Evolutionary conservation across 1,140 invertebrate species (phyloP), one percentile per base, ranked within the genome.

Genomic region (Bombus cullumanus): DNA sequence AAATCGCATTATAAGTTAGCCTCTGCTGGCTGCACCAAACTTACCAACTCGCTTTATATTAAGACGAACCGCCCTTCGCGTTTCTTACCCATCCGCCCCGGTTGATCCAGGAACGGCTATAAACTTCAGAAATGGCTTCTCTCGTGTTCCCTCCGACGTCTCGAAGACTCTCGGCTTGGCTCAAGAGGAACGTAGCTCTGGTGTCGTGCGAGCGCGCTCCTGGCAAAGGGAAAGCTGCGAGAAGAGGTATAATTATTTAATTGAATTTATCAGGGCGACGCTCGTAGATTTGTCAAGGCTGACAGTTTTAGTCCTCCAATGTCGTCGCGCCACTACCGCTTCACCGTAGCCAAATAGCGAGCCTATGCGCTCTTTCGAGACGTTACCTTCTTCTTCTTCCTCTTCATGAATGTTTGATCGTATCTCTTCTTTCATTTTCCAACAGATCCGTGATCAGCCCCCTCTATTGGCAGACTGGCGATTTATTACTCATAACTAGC

Each of bases 1-100:
- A 95, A 95, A 95, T 95, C 94, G 92, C 94, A 95, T 95, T 95
- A 95, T 95, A 95, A 95, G 93, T 95, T 95, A 94, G 92, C 92
- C 92, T 93, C 92, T 93, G 91, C 92, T 92, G 92, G 91, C 92
- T 92, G 91, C 91, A 91, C 91, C 89, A 92, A 92, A 94, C 92
- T 94, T 93, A 92, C 92, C 91, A 93, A 92, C 91, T 94, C 91
- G 92, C 91, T 93, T 94, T 95, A 94, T 94, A 95, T 95, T 94
- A 95, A 95, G 94, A 95, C 93, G 92, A 92, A 95, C 92, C 90
- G 93, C 91, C 91, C 90, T 88, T 78, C 75, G 68, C 77, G 79
- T 90, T 89, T 84, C 83, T 84, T 79, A 79, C 83, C 82, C 79
- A 64, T 37, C 34, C 75, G 75, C 85, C 68, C 81, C 81, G 83